Conservation (phyloP, 2,888 invertebrate genomes). For the Meiosimyza decipiens region DNA sequence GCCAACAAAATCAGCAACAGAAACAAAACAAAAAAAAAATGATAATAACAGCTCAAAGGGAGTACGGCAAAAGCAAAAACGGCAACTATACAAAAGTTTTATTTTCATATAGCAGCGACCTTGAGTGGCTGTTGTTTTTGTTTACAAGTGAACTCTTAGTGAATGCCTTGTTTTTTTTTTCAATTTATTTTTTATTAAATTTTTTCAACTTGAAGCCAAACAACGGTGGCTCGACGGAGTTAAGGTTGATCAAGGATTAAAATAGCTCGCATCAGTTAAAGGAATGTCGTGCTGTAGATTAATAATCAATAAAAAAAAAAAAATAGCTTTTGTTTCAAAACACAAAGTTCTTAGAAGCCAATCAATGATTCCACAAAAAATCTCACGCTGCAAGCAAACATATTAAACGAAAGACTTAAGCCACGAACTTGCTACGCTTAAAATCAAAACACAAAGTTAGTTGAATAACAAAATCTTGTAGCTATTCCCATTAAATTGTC, state of each 20-base stretch:
- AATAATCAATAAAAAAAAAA: too few relatives aligned
- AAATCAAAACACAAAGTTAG: too few relatives aligned
- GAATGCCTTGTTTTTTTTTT: too few relatives aligned
- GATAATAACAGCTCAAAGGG: background rate
- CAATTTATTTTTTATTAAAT: too few relatives aligned
- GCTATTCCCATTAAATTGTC: too few relatives aligned
- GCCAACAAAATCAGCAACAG: background rate
- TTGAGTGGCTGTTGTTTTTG: background rate
- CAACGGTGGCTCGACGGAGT: background rate
- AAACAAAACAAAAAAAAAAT: background rate
- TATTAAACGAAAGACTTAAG: too few relatives aligned
- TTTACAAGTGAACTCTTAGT: too few relatives aligned
- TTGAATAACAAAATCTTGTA: too few relatives aligned
- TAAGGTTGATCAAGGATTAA: background rate
- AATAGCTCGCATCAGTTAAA: too few relatives aligned
- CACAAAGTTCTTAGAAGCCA: background rate
- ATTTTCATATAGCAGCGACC: background rate
- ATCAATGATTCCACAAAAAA: background rate
- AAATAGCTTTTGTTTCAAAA: background rate
- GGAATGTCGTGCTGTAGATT: too few relatives aligned
- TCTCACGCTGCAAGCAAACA: background rate
- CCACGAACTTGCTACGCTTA: too few relatives aligned
- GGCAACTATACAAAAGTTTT: constrained; percentile 1
- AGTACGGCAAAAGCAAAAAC: background rate
- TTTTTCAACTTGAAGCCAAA: background rate